phyloP scores from a whole-genome alignment of 2,888 invertebrate genomes.

The Altica lythri region DNA sequence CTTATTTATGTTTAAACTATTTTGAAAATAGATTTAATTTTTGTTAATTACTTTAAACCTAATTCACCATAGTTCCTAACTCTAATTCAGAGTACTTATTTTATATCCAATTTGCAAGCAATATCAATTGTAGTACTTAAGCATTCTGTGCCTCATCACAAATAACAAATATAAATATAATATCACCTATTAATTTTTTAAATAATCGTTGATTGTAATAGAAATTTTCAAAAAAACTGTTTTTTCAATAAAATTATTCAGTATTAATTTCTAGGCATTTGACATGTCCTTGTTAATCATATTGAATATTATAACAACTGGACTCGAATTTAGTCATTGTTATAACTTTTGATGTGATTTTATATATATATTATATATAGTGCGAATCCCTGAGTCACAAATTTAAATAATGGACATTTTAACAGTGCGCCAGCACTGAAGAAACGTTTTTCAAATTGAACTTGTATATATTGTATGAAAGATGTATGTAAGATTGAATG shows the following conservation, averaged over 20 bases:
- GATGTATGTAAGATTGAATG: conserved; percentile 35
- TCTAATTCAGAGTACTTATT: too few species aligned
- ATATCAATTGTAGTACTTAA: too few species aligned
- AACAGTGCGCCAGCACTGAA: conserved; percentile 26
- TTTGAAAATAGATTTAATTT: too few species aligned
- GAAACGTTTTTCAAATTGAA: conserved; percentile 36
- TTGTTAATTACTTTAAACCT: too few species aligned
- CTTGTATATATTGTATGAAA: conserved; percentile 51
- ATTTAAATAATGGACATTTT: conserved; percentile 28
- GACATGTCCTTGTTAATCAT: conserved; percentile 20
- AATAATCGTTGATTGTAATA: too few species aligned
- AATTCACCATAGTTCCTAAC: too few species aligned
- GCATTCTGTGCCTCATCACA: too few species aligned
- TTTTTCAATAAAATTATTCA: neutral
- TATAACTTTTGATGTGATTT: conserved; percentile 36
- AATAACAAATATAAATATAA: too few species aligned
- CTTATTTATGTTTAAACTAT: too few species aligned
- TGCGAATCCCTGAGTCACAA: conserved; percentile 31
- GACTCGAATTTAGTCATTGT: conserved; percentile 29
- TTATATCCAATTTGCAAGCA: too few species aligned
- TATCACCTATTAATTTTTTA: too few species aligned
- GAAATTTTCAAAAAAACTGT: too few species aligned
- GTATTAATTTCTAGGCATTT: conserved; percentile 1
- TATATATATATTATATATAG: conserved; percentile 23
- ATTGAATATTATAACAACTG: conserved; percentile 34